These are phyloP conservation scores for Notodonta ziczac DNA, from an alignment of 2,888 invertebrate species.

Conservation along the genomic window DNA sequence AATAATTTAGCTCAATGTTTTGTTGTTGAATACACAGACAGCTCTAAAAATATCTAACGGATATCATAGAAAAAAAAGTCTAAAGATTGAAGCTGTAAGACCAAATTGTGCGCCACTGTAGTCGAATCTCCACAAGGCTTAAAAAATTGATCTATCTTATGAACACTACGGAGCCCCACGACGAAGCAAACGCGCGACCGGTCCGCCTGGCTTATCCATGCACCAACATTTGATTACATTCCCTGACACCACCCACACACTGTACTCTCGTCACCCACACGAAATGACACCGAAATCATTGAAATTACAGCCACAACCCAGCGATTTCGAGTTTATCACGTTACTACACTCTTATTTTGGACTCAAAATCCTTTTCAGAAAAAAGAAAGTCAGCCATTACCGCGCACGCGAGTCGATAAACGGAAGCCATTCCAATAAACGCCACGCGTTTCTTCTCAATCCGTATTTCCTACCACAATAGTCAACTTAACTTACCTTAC, in stretches of 20 bases:
- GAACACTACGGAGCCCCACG: conserved; percentile 20
- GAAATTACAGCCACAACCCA: conserved; percentile 39
- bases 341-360: conserved; percentile 40
- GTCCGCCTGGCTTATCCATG: conserved; percentile 34
- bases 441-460: conserved; percentile 60
- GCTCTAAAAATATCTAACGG: too few relatives aligned
- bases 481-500: conserved; percentile 65
- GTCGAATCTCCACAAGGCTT: conserved; percentile 11
- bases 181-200: conserved; percentile 34
- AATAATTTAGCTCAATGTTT: conserved; percentile 11
- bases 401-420: conserved; percentile 83
- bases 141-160: conserved; percentile 23
- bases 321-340: conserved; percentile 32
- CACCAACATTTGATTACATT: conserved; percentile 54
- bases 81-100: not conserved
- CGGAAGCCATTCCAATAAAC: conserved; percentile 79
- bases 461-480: conserved; percentile 27
- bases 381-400: conserved; percentile 82
- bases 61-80: too few relatives aligned
- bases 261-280: conserved; percentile 30
- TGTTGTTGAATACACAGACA: conserved; percentile 6
- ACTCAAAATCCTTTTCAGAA: conserved; percentile 52
- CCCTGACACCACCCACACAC: conserved; percentile 68
- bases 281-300: conserved; percentile 49
- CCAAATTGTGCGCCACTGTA: not conserved